phyloP scores from a whole-genome alignment of 1,140 invertebrate species.

The Holotrichia oblita region DNA sequence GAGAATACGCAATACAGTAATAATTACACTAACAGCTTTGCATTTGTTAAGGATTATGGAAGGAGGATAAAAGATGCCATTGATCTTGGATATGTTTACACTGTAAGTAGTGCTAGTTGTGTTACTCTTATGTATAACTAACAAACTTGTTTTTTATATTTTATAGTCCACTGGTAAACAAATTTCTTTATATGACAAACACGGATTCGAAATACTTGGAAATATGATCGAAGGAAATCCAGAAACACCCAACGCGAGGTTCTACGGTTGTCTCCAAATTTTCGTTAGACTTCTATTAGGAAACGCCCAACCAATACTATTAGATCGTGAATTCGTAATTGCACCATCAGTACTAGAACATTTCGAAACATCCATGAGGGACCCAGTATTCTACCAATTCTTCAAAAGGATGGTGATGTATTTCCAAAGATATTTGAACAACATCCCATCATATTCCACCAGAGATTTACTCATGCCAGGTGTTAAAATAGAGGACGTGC shows the following conservation, averaged over 20 bases:
- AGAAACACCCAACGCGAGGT: conserved; percentile 71
- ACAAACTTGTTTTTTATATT: no score
- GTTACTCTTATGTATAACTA: no score
- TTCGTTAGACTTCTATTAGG: conserved; percentile 70
- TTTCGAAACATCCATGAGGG: conserved; percentile 69
- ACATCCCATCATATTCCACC: conserved; percentile 67
- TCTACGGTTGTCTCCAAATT: conserved; percentile 69
- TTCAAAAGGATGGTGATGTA: conserved; percentile 66
- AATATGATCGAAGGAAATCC: conserved; percentile 73
- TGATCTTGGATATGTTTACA: conserved; percentile 67
- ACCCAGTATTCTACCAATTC: conserved; percentile 74
- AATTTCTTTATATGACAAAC: conserved; percentile 62
- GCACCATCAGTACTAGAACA: conserved; percentile 61
- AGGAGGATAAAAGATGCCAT: conserved; percentile 70
- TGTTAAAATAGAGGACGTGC: conserved; percentile 71
- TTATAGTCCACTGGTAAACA: conserved; percentile 60
- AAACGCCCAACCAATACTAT: conserved; percentile 55
- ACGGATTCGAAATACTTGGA: conserved; percentile 70
- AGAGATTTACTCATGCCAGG: conserved; percentile 68
- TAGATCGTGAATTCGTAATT: conserved; percentile 55
- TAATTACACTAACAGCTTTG: conserved; percentile 49
- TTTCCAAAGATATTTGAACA: conserved; percentile 57
- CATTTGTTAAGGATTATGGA: conserved; percentile 64
- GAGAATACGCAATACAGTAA: conserved; percentile 6
- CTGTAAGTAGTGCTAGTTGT: conserved; percentile 56